Base-by-base conservation (phyloP, 2,888 invertebrate genomes). In the Pycnomerus fuliginosus region DNA sequence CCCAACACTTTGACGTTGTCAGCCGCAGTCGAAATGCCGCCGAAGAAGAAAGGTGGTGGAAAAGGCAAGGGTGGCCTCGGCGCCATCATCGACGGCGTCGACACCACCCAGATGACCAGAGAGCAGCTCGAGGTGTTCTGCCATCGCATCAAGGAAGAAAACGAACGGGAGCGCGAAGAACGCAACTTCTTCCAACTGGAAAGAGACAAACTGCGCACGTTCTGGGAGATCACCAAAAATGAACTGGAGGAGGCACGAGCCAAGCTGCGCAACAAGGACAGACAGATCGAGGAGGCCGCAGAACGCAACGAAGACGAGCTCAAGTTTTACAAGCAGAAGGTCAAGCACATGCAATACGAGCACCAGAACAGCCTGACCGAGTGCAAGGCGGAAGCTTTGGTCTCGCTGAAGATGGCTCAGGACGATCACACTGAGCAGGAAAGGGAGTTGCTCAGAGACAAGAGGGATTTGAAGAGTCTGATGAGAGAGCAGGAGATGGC, bases 131-230 rank as follows among this genome's bases (percentile, higher is more conserved):
- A 95, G 72, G 85, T 87, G 48, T 95, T 95, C 68, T 85, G 90
- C 8, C 77, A 86, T 31, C 82, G 85, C 60, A 83, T 95, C 12
- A 85, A 90, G 67, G 91, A 91, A 65, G 94, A 96, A 75, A 78
- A 95, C 68, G 95, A 96, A 65, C 82, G 90, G 42, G 96, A 97
- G 71, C 78, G 96, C 60, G 96, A 96, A 71, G 96, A 97, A 71
- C 76, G 97, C 38, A 96, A 96, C 71, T 96, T 88, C 69, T 96
- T 94, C 63, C 96, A 96, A 73, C 71, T 96, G 60, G 97, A 97
- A 74, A 78, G 96, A 56, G 96, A 96, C 69, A 95, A 95, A 74
- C 79, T 96, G 10, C 81, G 92, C 55, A 91, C 91, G 2, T 95
- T 94, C 69, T 97, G 96, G 96, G 95, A 96, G 72, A 93, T 96